A percentile compares a stretch with the other conserved stretches of the same genome.
Conservation (phyloP, 2,888 invertebrate species). For the Trachelus troglodyta region DNA sequence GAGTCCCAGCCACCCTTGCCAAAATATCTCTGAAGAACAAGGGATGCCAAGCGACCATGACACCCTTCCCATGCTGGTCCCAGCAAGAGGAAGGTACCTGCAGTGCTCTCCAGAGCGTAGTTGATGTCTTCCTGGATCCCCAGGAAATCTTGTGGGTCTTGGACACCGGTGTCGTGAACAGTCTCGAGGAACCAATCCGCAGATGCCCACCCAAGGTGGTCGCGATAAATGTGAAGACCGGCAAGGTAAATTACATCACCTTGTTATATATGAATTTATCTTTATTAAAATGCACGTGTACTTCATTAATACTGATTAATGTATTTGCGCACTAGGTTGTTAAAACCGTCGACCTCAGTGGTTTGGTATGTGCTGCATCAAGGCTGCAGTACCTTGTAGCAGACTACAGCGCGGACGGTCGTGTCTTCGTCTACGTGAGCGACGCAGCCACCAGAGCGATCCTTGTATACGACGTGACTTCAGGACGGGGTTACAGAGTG, state of each 20-base stretch:
- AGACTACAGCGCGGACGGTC: constrained; percentile 70
- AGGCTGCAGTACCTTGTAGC: constrained; percentile 72
- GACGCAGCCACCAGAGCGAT: constrained; percentile 68
- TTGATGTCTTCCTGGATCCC: constrained; percentile 74
- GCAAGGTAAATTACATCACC: constrained; percentile 60
- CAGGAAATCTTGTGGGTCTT: constrained; percentile 72
- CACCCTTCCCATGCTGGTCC: constrained; percentile 77
- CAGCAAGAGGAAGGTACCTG: constrained; percentile 79
- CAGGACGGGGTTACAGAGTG: constrained; percentile 74
- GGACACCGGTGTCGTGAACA: constrained; percentile 73
- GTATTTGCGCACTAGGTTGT: constrained; percentile 58
- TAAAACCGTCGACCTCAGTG: constrained; percentile 70
- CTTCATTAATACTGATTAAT: neutral
- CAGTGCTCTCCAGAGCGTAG: constrained; percentile 77
- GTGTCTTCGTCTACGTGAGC: constrained; percentile 66
- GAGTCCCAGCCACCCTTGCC: constrained; percentile 73
- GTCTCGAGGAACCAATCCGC: constrained; percentile 71
- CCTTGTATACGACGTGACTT: constrained; percentile 73
- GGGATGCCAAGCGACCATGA: constrained; percentile 68
- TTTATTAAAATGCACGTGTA: neutral
- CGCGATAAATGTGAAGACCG: constrained; percentile 70
- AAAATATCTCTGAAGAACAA: constrained; percentile 68
- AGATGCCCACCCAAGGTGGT: constrained; percentile 73
- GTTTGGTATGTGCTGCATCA: constrained; percentile 68
- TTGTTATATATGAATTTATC: constrained; percentile 5